Conservation (phyloP, 2,888 invertebrate species). For the Gandaritis pyraliata region DNA sequence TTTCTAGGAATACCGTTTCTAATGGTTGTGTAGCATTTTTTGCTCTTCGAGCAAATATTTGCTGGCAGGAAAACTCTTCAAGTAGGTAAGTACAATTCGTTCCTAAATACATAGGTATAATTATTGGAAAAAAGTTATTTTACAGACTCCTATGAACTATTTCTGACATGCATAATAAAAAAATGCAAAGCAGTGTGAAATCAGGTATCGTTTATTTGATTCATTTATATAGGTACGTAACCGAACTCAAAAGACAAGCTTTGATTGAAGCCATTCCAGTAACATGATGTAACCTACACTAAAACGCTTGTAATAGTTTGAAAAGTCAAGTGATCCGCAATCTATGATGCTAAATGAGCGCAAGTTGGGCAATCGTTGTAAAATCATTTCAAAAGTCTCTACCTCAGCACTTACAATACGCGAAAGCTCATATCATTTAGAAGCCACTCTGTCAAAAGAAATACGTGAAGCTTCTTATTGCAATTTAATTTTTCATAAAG, state of each 20-base stretch:
- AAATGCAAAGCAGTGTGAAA: conserved; percentile 82
- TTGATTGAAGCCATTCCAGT: conserved; percentile 81
- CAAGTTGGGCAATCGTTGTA: conserved; percentile 64
- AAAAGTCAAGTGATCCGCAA: conserved; percentile 71
- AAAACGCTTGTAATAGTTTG: conserved; percentile 63
- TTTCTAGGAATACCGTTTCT: background rate
- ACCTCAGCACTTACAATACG: conserved; percentile 74
- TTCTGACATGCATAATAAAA: conserved; percentile 81
- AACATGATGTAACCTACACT: conserved; percentile 63
- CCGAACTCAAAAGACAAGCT: conserved; percentile 77
- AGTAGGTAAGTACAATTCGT: conserved; percentile 20
- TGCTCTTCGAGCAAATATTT: conserved; percentile 11
- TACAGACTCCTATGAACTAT: conserved; percentile 77
- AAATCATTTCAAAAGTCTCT: conserved; percentile 61
- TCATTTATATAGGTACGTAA: conserved; percentile 55
- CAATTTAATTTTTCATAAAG: conserved; percentile 65
- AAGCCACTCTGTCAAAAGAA: conserved; percentile 73
- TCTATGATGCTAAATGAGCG: conserved; percentile 74
- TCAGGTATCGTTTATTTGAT: conserved; percentile 58
- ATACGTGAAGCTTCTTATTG: conserved; percentile 77
- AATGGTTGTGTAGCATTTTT: conserved; percentile 7
- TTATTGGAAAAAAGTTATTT: conserved; percentile 52
- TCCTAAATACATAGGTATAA: conserved; percentile 36
- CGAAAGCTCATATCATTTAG: conserved; percentile 73
- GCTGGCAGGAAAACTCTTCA: conserved; percentile 5